Evolutionary conservation across 2,113 vertebrate genomes (phyloP).

Genomic region (Phalacrocorax brasilianus): DNA sequence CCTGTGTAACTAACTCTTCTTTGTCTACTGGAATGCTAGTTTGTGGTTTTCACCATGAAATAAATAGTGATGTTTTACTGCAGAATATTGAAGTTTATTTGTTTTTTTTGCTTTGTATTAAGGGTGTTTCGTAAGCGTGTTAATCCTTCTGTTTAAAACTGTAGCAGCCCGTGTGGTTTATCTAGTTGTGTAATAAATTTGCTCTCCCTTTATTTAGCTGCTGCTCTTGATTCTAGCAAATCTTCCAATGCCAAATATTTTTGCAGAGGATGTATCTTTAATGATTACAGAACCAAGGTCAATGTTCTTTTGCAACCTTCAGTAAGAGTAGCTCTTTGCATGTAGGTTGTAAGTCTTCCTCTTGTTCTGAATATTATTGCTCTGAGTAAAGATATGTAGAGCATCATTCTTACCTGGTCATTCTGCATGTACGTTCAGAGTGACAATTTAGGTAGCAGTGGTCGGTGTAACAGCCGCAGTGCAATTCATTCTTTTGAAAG

Average conservation of each 20-base stretch:
- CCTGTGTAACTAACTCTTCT: background rate
- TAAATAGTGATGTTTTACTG: background rate
- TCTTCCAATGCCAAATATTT: background rate
- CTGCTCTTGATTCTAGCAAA: background rate
- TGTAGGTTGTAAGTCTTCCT: background rate
- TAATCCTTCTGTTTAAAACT: background rate
- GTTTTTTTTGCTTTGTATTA: background rate
- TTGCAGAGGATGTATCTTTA: background rate
- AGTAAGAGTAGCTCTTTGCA: background rate
- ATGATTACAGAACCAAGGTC: background rate
- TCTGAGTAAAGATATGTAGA: background rate
- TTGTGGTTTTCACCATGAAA: background rate
- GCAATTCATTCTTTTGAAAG: background rate
- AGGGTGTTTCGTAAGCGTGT: background rate
- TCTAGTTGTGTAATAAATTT: background rate
- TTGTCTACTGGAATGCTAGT: background rate
- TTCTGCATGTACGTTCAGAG: accelerated
- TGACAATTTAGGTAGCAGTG: background rate
- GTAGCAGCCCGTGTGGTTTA: background rate
- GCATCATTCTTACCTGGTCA: background rate
- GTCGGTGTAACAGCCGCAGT: background rate
- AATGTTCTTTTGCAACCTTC: background rate
- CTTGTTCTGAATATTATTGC: background rate
- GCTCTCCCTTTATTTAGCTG: background rate
- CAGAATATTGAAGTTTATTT: background rate